Evolutionary conservation across 2,797 vertebrate genomes (phyloP).

Genomic region (Taenioides sp.): DNA sequence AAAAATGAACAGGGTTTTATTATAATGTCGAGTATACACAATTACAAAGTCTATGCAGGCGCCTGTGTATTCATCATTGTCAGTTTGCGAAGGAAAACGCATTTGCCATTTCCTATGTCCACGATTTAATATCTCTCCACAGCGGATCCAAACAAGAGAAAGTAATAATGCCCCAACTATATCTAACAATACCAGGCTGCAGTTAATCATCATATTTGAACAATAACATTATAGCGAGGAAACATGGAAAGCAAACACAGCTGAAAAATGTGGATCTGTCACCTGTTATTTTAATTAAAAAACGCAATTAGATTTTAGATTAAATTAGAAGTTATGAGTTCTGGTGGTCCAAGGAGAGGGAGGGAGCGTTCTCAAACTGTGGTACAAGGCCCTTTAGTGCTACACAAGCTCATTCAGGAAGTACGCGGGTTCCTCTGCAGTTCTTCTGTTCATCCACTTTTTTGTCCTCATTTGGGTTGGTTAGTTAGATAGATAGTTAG

Average conservation of each 20-base stretch:
- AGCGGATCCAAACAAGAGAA: neutral
- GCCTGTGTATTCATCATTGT: neutral
- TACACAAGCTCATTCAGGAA: too few species aligned
- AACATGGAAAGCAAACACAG: neutral
- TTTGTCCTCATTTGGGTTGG: too few species aligned
- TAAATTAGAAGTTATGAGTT: neutral
- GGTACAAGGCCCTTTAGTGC: too few species aligned
- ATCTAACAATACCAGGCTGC: conserved; percentile 4
- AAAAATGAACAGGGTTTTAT: conserved; percentile 1
- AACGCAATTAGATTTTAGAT: neutral
- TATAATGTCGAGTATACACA: neutral
- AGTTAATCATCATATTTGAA: neutral
- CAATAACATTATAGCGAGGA: neutral
- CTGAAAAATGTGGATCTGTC: neutral
- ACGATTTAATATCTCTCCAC: neutral
- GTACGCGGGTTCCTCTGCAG: too few species aligned
- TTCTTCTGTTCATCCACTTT: too few species aligned
- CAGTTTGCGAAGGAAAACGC: neutral
- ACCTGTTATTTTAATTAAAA: neutral
- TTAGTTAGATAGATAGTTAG: too few species aligned
- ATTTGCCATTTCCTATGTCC: conserved; percentile 3
- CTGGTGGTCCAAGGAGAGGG: neutral
- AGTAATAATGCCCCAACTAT: neutral
- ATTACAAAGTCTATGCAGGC: neutral
- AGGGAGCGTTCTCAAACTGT: neutral